Evolutionary conservation across 2,888 invertebrate species (phyloP), one percentile per base, ranked within the genome.

Genomic region (Phorcus lineatus): DNA sequence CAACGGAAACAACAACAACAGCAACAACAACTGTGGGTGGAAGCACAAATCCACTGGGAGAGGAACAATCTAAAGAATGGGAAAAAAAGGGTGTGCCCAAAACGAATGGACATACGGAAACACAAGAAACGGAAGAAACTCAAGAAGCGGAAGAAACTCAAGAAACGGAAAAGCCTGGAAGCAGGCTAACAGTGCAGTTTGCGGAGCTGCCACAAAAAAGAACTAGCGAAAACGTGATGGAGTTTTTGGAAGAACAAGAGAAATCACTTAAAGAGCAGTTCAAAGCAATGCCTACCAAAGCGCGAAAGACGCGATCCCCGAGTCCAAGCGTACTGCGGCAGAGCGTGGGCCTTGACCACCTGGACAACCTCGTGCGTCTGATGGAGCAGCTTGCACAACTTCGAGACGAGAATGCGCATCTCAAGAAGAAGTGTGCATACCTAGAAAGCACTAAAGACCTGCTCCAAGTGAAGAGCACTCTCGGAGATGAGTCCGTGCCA

Each of bases 281-380:
- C 67, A 80, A 81, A 66, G 52, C 74, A 31, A 76, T 81, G 79
- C 81, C 80, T 54, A 74, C 75, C 9, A 79, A 81, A 76, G 54
- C 75, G 9, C 80, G 76, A 76, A 90, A 86, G 82, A 85, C 74
- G 31, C 81, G 88, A 70, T 86, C 88, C 75, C 88, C 89, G 28
- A 89, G 89, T 83, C 88, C 89, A n/a, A 88, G 87, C 81, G 82
- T 85, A 75, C 75, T 88, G 62, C 80, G 89, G 82, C 87, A 90
- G 79, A 90, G 89, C 78, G 86, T 90, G 57, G 94, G 94, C 2
- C 94, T 97, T 83, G 96, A 97, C 88, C 96, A 97, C 89, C 92
- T 97, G 76, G 96, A 96, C 86, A 96, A 96, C 87, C 94, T 97
- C 9, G 95, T 97, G 87, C 95, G 95, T 82, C 93, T 97, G 52